These are phyloP conservation scores for Catharus minimus DNA, from an alignment of 2,113 vertebrate species.

Conservation along the genomic window DNA sequence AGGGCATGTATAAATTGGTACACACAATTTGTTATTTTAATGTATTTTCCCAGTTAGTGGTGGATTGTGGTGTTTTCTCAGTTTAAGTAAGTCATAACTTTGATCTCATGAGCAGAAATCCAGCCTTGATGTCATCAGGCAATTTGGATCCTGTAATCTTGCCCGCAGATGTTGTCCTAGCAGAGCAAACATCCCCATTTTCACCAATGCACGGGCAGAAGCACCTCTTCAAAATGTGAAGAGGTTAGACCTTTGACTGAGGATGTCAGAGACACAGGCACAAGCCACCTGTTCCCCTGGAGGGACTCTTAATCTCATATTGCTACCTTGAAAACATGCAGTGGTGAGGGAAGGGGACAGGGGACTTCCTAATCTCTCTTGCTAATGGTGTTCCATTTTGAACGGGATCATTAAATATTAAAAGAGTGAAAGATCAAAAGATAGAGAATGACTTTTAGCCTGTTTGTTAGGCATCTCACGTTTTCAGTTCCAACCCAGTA, in stretches of 20 bases:
- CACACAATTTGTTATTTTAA: background rate
- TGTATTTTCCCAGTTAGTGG: background rate
- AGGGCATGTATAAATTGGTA: background rate
- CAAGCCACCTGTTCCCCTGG: background rate
- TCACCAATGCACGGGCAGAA: background rate
- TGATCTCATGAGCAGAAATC: background rate
- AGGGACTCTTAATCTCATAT: background rate
- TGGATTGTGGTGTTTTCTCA: background rate
- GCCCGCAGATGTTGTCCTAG: background rate
- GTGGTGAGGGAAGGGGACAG: background rate
- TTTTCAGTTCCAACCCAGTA: conserved; percentile 17
- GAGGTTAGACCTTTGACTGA: background rate
- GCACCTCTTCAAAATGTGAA: background rate
- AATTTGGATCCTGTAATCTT: background rate
- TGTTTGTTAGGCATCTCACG: conserved; percentile 40
- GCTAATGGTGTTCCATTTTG: conserved; percentile 50
- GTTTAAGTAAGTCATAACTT: background rate
- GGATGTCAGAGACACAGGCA: background rate
- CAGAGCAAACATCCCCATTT: background rate
- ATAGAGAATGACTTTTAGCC: conserved; percentile 31
- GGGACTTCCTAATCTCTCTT: conserved; percentile 27
- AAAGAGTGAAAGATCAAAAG: conserved; percentile 55
- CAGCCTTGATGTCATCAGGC: background rate
- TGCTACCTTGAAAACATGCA: conserved; percentile 1
- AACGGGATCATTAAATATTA: conserved; percentile 55